phyloP scores from a whole-genome alignment of 2,888 invertebrate species.

The Folsomia candida region DNA sequence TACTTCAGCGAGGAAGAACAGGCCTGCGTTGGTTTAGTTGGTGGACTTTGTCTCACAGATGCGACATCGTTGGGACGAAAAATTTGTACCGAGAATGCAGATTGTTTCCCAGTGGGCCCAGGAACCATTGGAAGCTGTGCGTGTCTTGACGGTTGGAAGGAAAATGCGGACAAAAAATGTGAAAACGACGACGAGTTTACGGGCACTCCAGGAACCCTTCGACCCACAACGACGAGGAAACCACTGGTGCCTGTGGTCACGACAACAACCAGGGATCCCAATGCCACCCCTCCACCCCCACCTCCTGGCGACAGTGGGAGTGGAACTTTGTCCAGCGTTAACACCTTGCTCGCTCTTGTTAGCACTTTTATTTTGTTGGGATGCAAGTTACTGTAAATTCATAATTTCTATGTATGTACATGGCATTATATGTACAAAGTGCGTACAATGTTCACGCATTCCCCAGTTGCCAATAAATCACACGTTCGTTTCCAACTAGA shows the following conservation, averaged over 20 bases:
- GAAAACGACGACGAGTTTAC: neutral
- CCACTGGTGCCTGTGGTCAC: too few species aligned
- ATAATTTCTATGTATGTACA: too few species aligned
- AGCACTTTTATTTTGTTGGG: neutral
- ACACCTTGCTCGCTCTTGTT: neutral
- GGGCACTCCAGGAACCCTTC: conserved; percentile 1
- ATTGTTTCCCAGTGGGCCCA: conserved; percentile 4
- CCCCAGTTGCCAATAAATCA: too few species aligned
- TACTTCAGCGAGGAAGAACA: neutral
- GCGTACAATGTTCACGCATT: too few species aligned
- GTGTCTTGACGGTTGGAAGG: conserved; percentile 19
- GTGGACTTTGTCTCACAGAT: neutral
- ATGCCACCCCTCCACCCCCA: neutral
- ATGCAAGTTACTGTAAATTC: neutral
- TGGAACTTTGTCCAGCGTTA: neutral
- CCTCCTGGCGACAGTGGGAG: neutral
- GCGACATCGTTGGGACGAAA: neutral
- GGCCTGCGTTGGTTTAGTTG: conserved; percentile 6
- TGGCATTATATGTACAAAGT: too few species aligned
- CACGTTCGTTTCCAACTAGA: too few species aligned
- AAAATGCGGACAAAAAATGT: conserved; percentile 1
- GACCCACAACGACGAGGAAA: conserved; percentile 1
- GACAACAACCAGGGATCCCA: neutral
- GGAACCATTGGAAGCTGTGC: conserved; percentile 21
- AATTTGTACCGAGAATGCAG: conserved; percentile 5